These are phyloP conservation scores for Condylostylus longicornis DNA, from an alignment of 1,140 invertebrate genomes.

Conservation along the genomic window DNA sequence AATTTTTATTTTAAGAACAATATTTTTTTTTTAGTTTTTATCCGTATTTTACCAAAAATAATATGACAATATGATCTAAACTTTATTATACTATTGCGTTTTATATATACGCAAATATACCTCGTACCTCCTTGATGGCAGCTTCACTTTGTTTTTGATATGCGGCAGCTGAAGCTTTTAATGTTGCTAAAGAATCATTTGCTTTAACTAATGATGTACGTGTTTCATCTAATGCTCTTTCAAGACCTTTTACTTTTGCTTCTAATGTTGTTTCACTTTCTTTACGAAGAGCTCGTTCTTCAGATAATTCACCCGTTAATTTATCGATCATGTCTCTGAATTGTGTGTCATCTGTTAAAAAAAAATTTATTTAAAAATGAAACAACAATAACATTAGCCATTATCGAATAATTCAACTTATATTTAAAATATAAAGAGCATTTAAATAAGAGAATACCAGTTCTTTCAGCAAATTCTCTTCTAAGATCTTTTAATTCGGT, in stretches of 20 bases:
- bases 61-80: too few species aligned
- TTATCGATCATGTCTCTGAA: not conserved
- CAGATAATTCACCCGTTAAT: not conserved
- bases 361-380: too few species aligned
- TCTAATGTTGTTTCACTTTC: not conserved
- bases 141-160: not conserved
- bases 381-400: too few species aligned
- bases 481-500: too few species aligned
- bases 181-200: not conserved
- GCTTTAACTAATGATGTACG: not conserved
- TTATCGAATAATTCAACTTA: too few species aligned
- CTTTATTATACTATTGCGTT: too few species aligned
- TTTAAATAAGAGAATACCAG: too few species aligned
- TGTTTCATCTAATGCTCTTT: not conserved
- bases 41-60: too few species aligned
- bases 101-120: conserved; percentile 1
- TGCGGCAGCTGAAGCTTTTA: not conserved
- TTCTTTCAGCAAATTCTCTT: too few species aligned
- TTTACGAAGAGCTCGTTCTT: not conserved
- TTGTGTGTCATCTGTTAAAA: not conserved
- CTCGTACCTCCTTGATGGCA: conserved; percentile 1
- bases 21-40: too few species aligned
- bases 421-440: too few species aligned
- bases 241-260: not conserved
- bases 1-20: too few species aligned